A percentile compares a stretch with the other conserved stretches of the same genome.
Evolutionary conservation across 1,140 invertebrate genomes (phyloP).

Genomic region (Magallana ariakensis): DNA sequence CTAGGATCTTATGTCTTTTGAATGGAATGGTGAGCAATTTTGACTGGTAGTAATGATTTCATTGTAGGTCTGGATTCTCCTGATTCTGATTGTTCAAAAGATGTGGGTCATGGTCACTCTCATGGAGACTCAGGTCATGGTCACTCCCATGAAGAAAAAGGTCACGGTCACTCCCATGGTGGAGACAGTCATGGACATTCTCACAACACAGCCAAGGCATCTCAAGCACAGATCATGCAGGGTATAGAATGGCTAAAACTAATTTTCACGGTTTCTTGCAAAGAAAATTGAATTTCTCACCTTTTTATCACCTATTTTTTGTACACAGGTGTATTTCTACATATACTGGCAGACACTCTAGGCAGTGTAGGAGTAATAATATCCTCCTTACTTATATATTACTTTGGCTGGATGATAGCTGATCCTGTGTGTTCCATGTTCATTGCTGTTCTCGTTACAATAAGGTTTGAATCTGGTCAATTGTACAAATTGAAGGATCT

Average conservation of each 20-base stretch:
- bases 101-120: conserved; percentile 66
- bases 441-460: conserved; percentile 81
- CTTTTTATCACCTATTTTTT: neutral
- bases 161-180: conserved; percentile 70
- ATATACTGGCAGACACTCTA: conserved; percentile 84
- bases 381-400: conserved; percentile 83
- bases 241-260: conserved; percentile 67
- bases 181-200: conserved; percentile 78
- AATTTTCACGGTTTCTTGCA: neutral
- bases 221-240: conserved; percentile 80
- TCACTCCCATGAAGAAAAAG: conserved; percentile 65
- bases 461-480: conserved; percentile 71
- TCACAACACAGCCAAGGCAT: conserved; percentile 74
- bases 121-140: conserved; percentile 75
- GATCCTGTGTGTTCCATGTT: conserved; percentile 84
- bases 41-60: neutral
- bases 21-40: too few species aligned
- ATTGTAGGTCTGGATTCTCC: conserved; percentile 26
- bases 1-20: too few species aligned
- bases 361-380: conserved; percentile 85
- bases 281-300: neutral
- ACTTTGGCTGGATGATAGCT: conserved; percentile 83
- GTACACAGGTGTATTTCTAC: conserved; percentile 83
- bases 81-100: neutral
- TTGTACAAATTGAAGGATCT: too few species aligned